phyloP scores from a whole-genome alignment of 1,140 invertebrate genomes.

The Drosophila sechellia region DNA sequence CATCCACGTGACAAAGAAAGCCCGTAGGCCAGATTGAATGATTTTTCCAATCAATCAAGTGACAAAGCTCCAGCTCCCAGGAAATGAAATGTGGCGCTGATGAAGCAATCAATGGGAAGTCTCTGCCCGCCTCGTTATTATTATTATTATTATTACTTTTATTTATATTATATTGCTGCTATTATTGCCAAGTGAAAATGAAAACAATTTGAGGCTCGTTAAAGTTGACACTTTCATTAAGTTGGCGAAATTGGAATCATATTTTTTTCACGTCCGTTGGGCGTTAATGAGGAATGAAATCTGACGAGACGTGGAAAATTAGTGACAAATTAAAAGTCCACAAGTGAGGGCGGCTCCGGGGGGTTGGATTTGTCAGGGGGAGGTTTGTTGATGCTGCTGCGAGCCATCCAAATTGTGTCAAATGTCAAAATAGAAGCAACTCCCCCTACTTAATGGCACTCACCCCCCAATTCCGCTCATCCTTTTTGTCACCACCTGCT shows the following conservation, averaged over 20 bases:
- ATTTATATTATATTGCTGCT: conserved; percentile 39
- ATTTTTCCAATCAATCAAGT: conserved; percentile 82
- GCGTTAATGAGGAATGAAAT: conserved; percentile 78
- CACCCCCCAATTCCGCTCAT: conserved; percentile 1
- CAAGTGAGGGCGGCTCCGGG: conserved; percentile 6
- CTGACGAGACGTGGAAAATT: conserved; percentile 76
- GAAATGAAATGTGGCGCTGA: conserved; percentile 19
- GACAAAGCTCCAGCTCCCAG: conserved; percentile 42
- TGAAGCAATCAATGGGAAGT: conserved; percentile 76
- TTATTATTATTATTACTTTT: conserved; percentile 50
- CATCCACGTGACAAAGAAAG: conserved; percentile 50
- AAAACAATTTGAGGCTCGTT: conserved; percentile 82
- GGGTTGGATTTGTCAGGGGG: not conserved
- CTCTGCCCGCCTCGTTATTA: conserved; percentile 26
- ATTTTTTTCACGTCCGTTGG: conserved; percentile 27
- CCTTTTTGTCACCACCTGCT: conserved; percentile 45
- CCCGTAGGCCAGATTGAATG: conserved; percentile 69
- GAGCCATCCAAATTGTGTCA: conserved; percentile 68
- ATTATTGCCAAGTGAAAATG: conserved; percentile 68
- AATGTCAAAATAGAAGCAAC: conserved; percentile 74
- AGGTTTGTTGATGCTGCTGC: conserved; percentile 43
- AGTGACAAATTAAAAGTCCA: conserved; percentile 79
- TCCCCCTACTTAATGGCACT: conserved; percentile 2
- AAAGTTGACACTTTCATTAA: conserved; percentile 82
- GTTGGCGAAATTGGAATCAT: conserved; percentile 67